These are phyloP conservation scores for Glaucopsyche alexis DNA, from an alignment of 2,888 invertebrate genomes.

Conservation along the genomic window DNA sequence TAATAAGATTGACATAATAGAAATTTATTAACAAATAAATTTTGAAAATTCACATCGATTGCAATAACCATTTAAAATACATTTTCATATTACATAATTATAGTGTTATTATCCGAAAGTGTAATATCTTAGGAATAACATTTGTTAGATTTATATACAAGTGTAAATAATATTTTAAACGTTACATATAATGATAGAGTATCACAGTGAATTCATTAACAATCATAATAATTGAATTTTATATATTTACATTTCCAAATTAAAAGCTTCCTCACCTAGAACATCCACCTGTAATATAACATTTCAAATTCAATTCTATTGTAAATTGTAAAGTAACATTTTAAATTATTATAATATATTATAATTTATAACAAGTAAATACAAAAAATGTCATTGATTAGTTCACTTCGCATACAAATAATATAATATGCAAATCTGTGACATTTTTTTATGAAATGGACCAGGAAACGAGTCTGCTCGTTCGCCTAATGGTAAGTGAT, in stretches of 20 bases:
- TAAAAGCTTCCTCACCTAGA: neutral
- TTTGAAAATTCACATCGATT: neutral
- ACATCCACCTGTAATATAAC: neutral
- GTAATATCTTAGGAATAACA: conserved; percentile 43
- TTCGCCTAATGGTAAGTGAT: too few relatives aligned
- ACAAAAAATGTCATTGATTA: too few relatives aligned
- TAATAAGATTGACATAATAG: neutral
- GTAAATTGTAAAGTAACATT: too few relatives aligned
- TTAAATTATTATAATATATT: too few relatives aligned
- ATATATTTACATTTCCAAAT: conserved; percentile 36
- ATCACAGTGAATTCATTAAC: conserved; percentile 74
- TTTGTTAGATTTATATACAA: conserved; percentile 41
- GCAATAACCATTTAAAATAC: neutral
- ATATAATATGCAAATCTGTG: too few relatives aligned
- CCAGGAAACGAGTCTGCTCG: too few relatives aligned
- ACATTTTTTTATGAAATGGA: too few relatives aligned
- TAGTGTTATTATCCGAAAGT: conserved; percentile 36
- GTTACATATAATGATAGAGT: conserved; percentile 62
- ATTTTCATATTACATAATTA: neutral
- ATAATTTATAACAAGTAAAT: too few relatives aligned
- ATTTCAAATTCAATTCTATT: neutral
- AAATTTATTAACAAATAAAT: conserved; percentile 12
- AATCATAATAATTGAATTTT: conserved; percentile 38
- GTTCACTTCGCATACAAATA: too few relatives aligned
- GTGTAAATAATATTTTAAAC: conserved; percentile 44